These are phyloP conservation scores for Emydocephalus ijimae DNA, from an alignment of 2,113 vertebrate genomes.

Conservation along the genomic window DNA sequence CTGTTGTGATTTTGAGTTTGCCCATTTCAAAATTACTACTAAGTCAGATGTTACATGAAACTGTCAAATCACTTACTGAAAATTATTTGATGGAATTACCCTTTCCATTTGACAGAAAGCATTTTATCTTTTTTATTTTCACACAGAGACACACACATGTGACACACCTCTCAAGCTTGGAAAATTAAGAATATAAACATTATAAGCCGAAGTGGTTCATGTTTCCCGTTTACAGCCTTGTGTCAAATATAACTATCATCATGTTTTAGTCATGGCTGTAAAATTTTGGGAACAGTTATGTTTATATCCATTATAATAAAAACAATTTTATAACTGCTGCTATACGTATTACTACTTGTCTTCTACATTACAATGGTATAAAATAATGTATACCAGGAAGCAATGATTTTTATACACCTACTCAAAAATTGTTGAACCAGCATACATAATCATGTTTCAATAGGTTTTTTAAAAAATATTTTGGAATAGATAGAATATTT, in stretches of 20 bases:
- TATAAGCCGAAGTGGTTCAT: background rate
- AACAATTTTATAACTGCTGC: background rate
- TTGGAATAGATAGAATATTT: background rate
- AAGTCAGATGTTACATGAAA: background rate
- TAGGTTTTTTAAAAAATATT: background rate
- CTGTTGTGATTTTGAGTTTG: background rate
- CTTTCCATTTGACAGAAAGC: background rate
- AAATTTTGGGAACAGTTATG: background rate
- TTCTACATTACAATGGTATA: background rate
- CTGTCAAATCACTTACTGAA: background rate
- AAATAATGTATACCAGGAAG: background rate
- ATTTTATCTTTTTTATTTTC: background rate
- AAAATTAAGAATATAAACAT: background rate
- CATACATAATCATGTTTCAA: background rate
- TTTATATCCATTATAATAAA: background rate
- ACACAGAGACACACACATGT: background rate
- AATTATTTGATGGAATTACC: background rate
- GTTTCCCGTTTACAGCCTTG: background rate
- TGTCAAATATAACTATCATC: background rate
- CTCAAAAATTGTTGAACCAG: background rate
- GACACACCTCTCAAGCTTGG: background rate
- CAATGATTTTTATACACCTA: background rate
- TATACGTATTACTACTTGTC: background rate
- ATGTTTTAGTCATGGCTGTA: background rate
- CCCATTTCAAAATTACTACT: background rate